Conservation (phyloP, 2,888 invertebrate genomes). For the Prosopocoilus inquinatus region DNA sequence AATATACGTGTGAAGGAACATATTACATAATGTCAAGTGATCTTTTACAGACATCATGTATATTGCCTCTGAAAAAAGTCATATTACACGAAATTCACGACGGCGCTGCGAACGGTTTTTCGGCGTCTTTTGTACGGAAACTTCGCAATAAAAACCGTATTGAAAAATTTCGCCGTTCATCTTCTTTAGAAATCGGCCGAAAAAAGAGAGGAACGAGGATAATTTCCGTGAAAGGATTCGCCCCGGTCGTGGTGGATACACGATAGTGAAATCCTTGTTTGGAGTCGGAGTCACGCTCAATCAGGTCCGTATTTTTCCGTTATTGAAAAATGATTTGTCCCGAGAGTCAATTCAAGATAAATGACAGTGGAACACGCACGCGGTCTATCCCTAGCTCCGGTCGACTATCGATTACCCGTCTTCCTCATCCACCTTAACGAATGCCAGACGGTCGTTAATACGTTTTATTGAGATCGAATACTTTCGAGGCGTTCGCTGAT, state of each 20-base stretch:
- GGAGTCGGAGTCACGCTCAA: conserved; percentile 30
- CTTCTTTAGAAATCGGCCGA: too few relatives aligned
- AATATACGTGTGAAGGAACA: too few relatives aligned
- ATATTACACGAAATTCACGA: too few relatives aligned
- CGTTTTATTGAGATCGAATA: conserved; percentile 1
- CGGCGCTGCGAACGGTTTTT: too few relatives aligned
- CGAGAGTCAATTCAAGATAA: conserved; percentile 37
- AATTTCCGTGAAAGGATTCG: not conserved
- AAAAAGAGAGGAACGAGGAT: not conserved
- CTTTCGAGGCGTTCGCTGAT: not conserved
- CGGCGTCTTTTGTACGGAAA: too few relatives aligned
- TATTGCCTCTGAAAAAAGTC: too few relatives aligned
- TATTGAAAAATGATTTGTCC: conserved; percentile 42
- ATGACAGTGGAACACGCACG: conserved; percentile 36
- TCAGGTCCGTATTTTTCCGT: conserved; percentile 36
- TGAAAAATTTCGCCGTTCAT: too few relatives aligned
- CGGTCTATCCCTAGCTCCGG: conserved; percentile 23
- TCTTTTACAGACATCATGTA: too few relatives aligned
- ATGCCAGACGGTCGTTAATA: conserved; percentile 1
- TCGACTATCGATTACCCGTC: conserved; percentile 19
- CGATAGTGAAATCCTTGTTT: not conserved
- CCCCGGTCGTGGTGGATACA: not conserved
- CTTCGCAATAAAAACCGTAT: too few relatives aligned
- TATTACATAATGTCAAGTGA: too few relatives aligned
- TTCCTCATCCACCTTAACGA: not conserved